Evolutionary conservation across 2,888 invertebrate species (phyloP), one percentile per base, ranked within the genome.

Genomic region (Neria commutata): DNA sequence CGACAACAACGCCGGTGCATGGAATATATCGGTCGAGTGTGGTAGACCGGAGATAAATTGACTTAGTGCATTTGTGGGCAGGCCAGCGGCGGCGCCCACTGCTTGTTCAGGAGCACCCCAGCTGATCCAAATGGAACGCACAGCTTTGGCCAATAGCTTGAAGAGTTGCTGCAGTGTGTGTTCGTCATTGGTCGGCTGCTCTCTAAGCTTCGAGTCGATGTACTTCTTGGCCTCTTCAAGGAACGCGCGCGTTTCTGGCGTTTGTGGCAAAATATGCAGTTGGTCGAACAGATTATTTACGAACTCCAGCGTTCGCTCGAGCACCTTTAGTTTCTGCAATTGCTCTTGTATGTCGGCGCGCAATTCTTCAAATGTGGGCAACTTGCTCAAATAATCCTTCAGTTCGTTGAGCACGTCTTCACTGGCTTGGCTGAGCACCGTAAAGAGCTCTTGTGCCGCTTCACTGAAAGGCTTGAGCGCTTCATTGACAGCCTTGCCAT

Each of bases 161-260:
- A 85, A 86, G 5, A 92, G 83, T n/a, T 83, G 84, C 64, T 88
- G 86, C 0, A 91, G 72, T 56, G 88, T 86, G 56, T 84, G 85
- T 1, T 83, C 73, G 67, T 92, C 90, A 70, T 92, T 87, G 0
- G 88, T 83, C 64, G 64, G 45, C 6, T 83, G 76, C 70, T 87
- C 82, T 50, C 85, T 84, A 23, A 90, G 74, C 83, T 89, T 89
- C 84, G 89, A 88, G 60, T 86, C 82, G 2, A 90, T 69, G 76
- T 91, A 92, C 8, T 83, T 81, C 61, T 85, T 84, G 40, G 88
- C 73, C 14, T 85, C 83, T 45, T 85, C 84, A 34, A 88, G 77
- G 66, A 92, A 85, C 17, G 86, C 84, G 60, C 83, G 85, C 3
- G 87, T 75, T 73, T 92, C 91, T 0, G 85, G 83, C 0, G 88